phyloP scores from a whole-genome alignment of 2,888 invertebrate genomes.

The Tetramorium bicarinatum region DNA sequence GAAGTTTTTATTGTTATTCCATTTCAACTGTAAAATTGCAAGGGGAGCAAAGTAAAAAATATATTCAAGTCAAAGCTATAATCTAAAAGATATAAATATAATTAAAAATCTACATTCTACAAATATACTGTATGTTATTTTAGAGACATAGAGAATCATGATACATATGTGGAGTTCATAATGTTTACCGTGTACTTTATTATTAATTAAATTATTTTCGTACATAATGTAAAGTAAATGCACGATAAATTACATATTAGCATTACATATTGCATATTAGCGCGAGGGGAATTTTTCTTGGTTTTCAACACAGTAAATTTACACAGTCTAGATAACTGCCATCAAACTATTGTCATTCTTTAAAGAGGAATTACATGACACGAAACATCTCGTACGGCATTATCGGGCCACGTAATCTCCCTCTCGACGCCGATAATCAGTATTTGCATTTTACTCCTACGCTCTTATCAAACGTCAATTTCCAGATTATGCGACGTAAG shows the following conservation, averaged over 20 bases:
- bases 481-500: slow-evolving; percentile 30
- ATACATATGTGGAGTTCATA: background rate
- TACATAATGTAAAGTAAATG: background rate
- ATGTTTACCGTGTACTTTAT: background rate
- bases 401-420: slow-evolving; percentile 37
- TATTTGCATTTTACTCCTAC: slow-evolving; percentile 51
- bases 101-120: background rate
- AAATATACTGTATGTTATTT: background rate
- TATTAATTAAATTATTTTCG: background rate
- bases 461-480: slow-evolving; percentile 38
- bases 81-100: background rate
- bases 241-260: background rate
- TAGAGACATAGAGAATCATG: background rate
- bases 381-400: background rate
- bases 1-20: background rate
- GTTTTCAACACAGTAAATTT: background rate
- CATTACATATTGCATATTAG: background rate
- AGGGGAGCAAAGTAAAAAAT: background rate
- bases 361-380: slow-evolving; percentile 27
- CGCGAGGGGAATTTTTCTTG: background rate
- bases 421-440: slow-evolving; percentile 46
- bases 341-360: slow-evolving; percentile 29
- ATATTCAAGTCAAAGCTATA: background rate
- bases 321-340: background rate
- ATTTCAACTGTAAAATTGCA: background rate